These are phyloP conservation scores for Geococcyx californianus DNA, from an alignment of 2,113 vertebrate genomes.

Conservation along the genomic window DNA sequence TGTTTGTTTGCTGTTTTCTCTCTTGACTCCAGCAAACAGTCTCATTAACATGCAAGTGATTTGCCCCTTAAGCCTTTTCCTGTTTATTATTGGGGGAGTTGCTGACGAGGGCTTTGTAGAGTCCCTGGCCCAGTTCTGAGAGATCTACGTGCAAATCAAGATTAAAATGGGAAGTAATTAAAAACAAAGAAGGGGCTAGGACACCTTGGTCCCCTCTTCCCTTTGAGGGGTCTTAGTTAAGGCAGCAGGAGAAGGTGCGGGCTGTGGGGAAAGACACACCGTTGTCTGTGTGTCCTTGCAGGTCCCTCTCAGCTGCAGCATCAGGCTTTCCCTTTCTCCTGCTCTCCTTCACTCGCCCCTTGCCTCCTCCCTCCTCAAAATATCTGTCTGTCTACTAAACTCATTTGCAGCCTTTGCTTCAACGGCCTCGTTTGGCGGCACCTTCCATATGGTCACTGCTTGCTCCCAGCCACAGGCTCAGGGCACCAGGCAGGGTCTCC, in stretches of 20 bases:
- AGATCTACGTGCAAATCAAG: conserved; percentile 69
- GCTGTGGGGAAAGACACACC: background rate
- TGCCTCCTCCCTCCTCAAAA: background rate
- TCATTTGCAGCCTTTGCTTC: conserved; percentile 29
- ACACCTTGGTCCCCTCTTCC: conserved; percentile 57
- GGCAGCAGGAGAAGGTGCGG: background rate
- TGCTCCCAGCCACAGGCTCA: accelerated
- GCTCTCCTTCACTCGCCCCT: background rate
- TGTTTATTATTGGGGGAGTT: conserved; percentile 74
- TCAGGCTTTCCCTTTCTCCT: background rate
- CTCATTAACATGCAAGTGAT: conserved; percentile 77
- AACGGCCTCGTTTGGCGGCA: background rate
- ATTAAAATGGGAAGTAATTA: conserved; percentile 75
- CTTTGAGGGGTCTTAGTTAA: conserved; percentile 6
- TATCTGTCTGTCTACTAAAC: conserved; percentile 28
- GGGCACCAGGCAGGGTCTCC: accelerated
- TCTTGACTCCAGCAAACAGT: conserved; percentile 72
- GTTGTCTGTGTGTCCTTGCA: accelerated
- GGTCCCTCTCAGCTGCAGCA: accelerated
- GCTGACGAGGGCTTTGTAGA: conserved; percentile 69
- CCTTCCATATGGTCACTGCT: conserved; percentile 1
- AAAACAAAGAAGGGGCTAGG: conserved; percentile 62
- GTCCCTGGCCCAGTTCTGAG: conserved; percentile 71
- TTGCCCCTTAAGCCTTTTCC: conserved; percentile 74
- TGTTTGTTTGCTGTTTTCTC: conserved; percentile 64